phyloP scores from a whole-genome alignment of 2,797 vertebrate genomes.

The Brachymystax lenok region DNA sequence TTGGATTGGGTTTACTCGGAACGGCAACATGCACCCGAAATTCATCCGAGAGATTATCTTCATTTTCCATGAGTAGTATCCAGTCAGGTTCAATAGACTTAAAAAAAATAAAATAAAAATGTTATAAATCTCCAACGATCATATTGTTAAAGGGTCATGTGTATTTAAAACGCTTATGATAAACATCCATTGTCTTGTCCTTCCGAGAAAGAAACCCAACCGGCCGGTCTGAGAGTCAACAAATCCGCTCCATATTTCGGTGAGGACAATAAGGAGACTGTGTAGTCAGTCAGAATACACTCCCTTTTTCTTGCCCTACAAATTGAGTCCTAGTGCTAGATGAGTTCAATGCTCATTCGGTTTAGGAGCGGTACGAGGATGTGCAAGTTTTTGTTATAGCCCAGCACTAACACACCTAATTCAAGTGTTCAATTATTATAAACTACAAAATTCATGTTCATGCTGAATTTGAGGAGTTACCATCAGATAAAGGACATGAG shows the following conservation, averaged over 20 bases:
- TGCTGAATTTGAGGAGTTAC: no score
- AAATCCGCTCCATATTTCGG: neutral
- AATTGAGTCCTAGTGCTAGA: neutral
- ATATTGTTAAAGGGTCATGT: neutral
- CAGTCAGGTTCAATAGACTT: neutral
- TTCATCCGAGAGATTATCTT: neutral
- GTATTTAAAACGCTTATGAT: neutral
- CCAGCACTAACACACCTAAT: neutral
- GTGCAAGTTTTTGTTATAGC: neutral
- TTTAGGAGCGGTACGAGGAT: neutral
- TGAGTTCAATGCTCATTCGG: neutral
- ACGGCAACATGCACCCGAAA: no score
- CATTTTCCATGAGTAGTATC: constrained; percentile 1
- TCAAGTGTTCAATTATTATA: neutral
- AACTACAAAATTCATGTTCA: neutral
- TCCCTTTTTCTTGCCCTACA: constrained; percentile 4
- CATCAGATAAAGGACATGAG: no score
- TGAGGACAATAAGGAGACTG: neutral
- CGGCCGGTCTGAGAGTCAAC: neutral
- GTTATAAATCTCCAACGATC: neutral
- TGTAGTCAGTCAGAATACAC: neutral
- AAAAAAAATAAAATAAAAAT: no score
- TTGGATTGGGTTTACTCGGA: neutral
- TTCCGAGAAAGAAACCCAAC: neutral
- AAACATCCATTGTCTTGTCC: neutral